Percentiles rank a stretch among this genome's conserved stretches.
Evolutionary conservation across 2,113 vertebrate genomes (phyloP).

Genomic region (Microcebus jonahi): DNA sequence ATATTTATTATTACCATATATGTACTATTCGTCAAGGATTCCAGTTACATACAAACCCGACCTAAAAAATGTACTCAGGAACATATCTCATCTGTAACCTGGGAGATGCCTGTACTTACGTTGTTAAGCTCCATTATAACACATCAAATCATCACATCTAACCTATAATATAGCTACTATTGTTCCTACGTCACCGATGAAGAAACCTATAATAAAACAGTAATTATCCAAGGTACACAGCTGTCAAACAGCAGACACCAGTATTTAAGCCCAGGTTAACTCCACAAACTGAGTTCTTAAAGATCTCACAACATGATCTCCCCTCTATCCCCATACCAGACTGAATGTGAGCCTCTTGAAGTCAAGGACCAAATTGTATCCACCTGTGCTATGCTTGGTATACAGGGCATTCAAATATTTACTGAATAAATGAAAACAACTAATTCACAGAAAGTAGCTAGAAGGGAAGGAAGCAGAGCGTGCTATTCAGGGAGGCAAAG

Average conservation of each 20-base stretch:
- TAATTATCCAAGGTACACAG: neutral
- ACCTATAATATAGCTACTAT: neutral
- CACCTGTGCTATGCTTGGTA: neutral
- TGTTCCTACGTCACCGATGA: neutral
- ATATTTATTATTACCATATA: too few relatives aligned
- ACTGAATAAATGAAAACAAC: constrained; percentile 40
- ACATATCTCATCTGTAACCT: too few relatives aligned
- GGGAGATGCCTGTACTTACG: too few relatives aligned
- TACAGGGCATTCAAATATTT: neutral
- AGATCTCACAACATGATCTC: neutral
- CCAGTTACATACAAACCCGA: too few relatives aligned
- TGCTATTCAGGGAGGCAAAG: neutral
- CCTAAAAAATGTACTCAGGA: too few relatives aligned
- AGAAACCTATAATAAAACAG: neutral
- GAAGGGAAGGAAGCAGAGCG: neutral
- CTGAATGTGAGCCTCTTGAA: neutral
- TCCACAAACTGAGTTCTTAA: neutral
- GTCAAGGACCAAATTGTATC: neutral
- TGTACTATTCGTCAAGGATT: too few relatives aligned
- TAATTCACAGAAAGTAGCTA: neutral
- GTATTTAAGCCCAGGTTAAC: neutral
- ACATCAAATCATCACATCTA: neutral
- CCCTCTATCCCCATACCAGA: neutral
- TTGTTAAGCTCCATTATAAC: neutral
- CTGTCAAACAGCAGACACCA: neutral